Base-by-base conservation (phyloP, 2,113 vertebrate species). In the Plecturocebus donacophilus region DNA sequence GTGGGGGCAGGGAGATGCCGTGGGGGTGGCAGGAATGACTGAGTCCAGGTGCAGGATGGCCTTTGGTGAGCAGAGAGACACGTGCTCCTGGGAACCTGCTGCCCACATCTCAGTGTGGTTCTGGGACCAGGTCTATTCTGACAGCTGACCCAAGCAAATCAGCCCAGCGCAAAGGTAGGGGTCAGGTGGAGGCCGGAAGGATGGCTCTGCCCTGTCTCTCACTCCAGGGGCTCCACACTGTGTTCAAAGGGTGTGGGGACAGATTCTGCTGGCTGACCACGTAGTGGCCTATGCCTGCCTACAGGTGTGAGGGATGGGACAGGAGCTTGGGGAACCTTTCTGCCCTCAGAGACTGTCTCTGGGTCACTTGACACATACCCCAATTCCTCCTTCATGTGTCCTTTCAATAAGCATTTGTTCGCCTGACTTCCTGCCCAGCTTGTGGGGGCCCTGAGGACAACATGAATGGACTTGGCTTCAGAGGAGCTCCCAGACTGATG, bases 1-100 rank as follows among this genome's bases (percentile, higher is more conserved):
- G 0, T 8, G 12, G 2, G 49, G 35, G 35, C 7, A 2, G 19
- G 68, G 91, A 32, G 45, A 42, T 10, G 21, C 10, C 0, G 0
- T 10, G 11, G 21, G 1, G 61, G 45, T 7, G 6, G 85, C 40
- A 13, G 90, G 61, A 10, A 38, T 40, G 38, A 11, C 10, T n/a
- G 70, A 17, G 8, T n/a, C 87, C 85, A 73, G 52, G 73, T 38
- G 71, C 32, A n/a, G 14, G 32, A 25, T 0, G 10, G 70, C 23
- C 0, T 0, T 14, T 45, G 38, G 42, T 58, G 90, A 56, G 66
- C 66, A 45, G 38, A 19, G 38, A 71, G 45, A 40, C 47, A 52
- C 9, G 47, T 61, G 32, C 42, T n/a, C 27, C 86, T 30, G 47
- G 76, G 40, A 52, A 5, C 73, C 93, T 0, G 1, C 54, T n/a